These are phyloP conservation scores for Nymphalis urticae DNA, from an alignment of 2,888 invertebrate genomes.

Conservation along the genomic window DNA sequence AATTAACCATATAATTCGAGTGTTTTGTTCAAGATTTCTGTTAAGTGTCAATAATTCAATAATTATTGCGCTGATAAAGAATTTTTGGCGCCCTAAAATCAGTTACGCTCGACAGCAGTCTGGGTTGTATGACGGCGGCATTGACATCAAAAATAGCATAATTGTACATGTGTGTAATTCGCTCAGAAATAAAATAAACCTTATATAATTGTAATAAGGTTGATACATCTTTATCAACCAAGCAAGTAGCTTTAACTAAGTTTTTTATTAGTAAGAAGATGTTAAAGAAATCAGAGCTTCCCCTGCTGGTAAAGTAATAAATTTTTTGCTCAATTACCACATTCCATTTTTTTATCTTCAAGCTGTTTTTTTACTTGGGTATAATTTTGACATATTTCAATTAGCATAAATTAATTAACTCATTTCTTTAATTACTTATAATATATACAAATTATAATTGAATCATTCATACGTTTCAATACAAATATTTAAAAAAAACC, in stretches of 20 bases:
- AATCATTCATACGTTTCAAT: no score
- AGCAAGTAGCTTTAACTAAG: no score
- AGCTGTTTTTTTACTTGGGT: not conserved
- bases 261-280: no score
- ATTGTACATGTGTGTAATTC: constrained; percentile 45
- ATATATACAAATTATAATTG: not conserved
- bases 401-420: not conserved
- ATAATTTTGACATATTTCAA: constrained; percentile 1
- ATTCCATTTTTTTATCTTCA: not conserved
- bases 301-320: no score
- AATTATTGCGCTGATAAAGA: constrained; percentile 12
- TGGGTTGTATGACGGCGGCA: constrained; percentile 41
- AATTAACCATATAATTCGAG: not conserved
- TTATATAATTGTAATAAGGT: constrained; percentile 1
- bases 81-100: constrained; percentile 46
- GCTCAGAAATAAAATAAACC: not conserved
- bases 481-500: no score
- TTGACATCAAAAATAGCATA: constrained; percentile 52
- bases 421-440: not conserved
- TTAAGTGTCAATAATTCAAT: constrained; percentile 9
- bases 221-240: not conserved
- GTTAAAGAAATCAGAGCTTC: no score
- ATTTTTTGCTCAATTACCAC: not conserved
- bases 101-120: constrained; percentile 20
- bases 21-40: constrained; percentile 6